phyloP scores from a whole-genome alignment of 2,113 vertebrate genomes.

The Polypterus bichir region DNA sequence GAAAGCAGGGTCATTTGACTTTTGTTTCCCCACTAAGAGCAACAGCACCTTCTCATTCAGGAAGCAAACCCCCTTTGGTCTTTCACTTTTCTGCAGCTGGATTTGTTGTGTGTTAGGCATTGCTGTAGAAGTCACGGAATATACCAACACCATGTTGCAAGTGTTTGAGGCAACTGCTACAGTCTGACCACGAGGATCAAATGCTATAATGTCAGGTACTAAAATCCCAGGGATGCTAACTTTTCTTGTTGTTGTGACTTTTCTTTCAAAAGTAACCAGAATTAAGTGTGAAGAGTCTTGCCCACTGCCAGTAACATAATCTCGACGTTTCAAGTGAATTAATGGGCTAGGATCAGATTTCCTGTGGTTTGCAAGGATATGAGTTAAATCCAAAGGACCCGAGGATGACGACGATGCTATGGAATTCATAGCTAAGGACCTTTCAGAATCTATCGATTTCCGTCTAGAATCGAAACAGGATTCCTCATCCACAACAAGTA shows the following conservation, averaged over 20 bases:
- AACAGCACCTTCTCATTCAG: constrained; percentile 69
- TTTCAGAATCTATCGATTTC: constrained; percentile 46
- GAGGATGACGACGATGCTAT: constrained; percentile 42
- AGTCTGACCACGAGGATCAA: constrained; percentile 57
- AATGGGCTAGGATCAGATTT: constrained; percentile 61
- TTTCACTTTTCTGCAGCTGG: constrained; percentile 69
- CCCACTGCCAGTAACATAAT: constrained; percentile 66
- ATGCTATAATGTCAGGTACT: constrained; percentile 82
- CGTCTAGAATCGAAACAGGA: constrained; percentile 36
- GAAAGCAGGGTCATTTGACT: constrained; percentile 67
- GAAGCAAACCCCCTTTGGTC: constrained; percentile 86
- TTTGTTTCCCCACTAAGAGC: constrained; percentile 76
- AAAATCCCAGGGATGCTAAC: constrained; percentile 83
- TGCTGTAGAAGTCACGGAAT: constrained; percentile 59
- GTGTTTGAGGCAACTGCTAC: constrained; percentile 82
- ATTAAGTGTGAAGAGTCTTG: constrained; percentile 84
- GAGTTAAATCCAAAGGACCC: constrained; percentile 68
- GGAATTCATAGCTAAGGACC: constrained; percentile 28
- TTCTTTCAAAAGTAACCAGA: constrained; percentile 76
- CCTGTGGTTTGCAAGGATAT: constrained; percentile 53
- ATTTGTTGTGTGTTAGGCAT: constrained; percentile 81
- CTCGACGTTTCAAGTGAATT: constrained; percentile 59
- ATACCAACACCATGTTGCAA: constrained; percentile 70
- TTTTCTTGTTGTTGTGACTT: constrained; percentile 66
- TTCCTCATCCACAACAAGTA: constrained; percentile 37